Evolutionary conservation across 2,113 vertebrate genomes (phyloP).

Genomic region (Perca fluviatilis): DNA sequence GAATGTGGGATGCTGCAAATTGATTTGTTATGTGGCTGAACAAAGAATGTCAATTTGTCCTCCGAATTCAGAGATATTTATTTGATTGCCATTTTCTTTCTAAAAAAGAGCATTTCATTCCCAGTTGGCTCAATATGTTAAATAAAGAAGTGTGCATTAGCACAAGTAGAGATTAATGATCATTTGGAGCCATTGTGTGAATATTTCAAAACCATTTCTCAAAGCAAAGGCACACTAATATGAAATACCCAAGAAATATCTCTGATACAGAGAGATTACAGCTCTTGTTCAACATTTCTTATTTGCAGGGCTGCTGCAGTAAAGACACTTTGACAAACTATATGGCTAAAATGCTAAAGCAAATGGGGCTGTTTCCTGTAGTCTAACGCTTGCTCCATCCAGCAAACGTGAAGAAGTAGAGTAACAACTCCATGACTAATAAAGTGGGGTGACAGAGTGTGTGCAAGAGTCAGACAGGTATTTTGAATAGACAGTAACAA

Average conservation of each 20-base stretch:
- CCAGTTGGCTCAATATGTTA: background rate
- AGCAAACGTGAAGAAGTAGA: slow-evolving; percentile 82
- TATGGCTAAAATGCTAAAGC: slow-evolving; percentile 39
- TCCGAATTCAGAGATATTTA: slow-evolving; percentile 55
- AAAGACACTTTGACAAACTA: slow-evolving; percentile 50
- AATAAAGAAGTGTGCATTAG: background rate
- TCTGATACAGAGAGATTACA: slow-evolving; percentile 30
- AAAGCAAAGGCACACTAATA: background rate
- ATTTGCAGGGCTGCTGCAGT: slow-evolving; percentile 45
- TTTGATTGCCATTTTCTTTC: slow-evolving; percentile 19
- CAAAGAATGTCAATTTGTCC: slow-evolving; percentile 50
- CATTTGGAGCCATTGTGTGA: background rate
- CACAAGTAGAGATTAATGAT: background rate
- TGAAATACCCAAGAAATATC: slow-evolving; percentile 47
- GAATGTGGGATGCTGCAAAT: slow-evolving; percentile 53
- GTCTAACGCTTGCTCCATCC: slow-evolving; percentile 84
- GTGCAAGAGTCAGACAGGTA: slow-evolving; percentile 47
- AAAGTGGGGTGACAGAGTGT: slow-evolving; percentile 60
- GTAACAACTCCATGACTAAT: slow-evolving; percentile 82
- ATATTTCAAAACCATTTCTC: background rate
- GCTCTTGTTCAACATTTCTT: slow-evolving; percentile 52
- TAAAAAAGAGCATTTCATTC: slow-evolving; percentile 28
- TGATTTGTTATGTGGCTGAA: slow-evolving; percentile 63
- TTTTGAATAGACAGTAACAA: slow-evolving; percentile 26
- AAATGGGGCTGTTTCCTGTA: slow-evolving; percentile 81